Evolutionary conservation across 2,797 vertebrate genomes (phyloP).

Genomic region (Apogon talboti): DNA sequence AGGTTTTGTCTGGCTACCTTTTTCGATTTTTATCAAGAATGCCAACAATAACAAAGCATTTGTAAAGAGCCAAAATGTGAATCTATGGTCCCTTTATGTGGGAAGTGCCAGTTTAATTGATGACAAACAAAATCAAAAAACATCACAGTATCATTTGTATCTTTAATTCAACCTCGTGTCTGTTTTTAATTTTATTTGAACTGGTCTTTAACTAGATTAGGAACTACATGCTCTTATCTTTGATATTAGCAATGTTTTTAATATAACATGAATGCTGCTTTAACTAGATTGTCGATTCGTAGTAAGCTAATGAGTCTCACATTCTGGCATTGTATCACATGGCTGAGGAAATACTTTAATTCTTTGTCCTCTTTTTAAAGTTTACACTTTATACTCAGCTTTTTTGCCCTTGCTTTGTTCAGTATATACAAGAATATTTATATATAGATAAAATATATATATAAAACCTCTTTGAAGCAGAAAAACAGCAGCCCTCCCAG

Average conservation of each 20-base stretch:
- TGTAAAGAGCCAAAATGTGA: constrained; percentile 66
- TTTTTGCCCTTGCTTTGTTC: constrained; percentile 14
- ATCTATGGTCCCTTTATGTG: constrained; percentile 59
- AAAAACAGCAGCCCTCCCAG: neutral
- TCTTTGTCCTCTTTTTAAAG: constrained; percentile 15
- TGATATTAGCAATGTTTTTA: constrained; percentile 45
- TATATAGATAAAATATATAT: no score
- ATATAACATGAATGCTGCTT: constrained; percentile 77
- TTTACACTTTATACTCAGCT: constrained; percentile 49
- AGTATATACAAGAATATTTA: constrained; percentile 1
- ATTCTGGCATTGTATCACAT: constrained; percentile 22
- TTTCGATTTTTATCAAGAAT: constrained; percentile 52
- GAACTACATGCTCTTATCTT: constrained; percentile 43
- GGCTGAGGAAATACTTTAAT: constrained; percentile 19
- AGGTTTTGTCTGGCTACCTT: constrained; percentile 43
- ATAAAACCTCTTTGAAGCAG: neutral
- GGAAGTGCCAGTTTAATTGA: constrained; percentile 64
- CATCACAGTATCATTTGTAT: constrained; percentile 45
- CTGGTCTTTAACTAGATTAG: constrained; percentile 52
- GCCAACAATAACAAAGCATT: constrained; percentile 43
- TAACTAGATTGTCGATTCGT: constrained; percentile 53
- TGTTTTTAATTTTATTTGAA: constrained; percentile 34
- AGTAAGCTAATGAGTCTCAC: constrained; percentile 38
- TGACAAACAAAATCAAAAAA: constrained; percentile 53
- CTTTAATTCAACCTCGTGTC: constrained; percentile 45